Base-by-base conservation (phyloP, 2,888 invertebrate species). In the Calameuta pallipes region DNA sequence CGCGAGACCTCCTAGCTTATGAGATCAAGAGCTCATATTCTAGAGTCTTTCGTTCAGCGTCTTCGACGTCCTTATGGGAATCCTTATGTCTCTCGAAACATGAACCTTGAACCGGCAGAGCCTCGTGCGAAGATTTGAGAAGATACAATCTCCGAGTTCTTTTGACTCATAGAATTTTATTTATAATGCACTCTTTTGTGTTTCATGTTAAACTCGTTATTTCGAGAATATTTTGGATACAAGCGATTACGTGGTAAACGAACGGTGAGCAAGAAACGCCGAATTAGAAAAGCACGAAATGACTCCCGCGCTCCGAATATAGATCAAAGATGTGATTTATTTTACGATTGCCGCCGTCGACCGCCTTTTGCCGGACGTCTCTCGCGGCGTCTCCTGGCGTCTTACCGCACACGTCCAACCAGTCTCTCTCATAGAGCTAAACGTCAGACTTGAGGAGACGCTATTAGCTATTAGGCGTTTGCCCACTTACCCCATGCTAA, bases 251-350 rank as follows among this genome's bases (percentile, higher is more conserved):
- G 56, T 56, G 56, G 56, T 56, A 56, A 56, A 56, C 23, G 56
- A 23, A 23, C 56, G 56, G 56, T 56, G 71, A 71, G 71, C 33
- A 71, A 34, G 71, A 31, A 71, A 31, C 31, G 31, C 34, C 13
- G 71, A 71, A 71, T 34, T 71, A 37, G 69, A 30, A 69, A 36
- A 35, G 76, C 41, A 76, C 68, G 41, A 77, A 56, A 74, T 78
- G 74, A 81, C 77, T 35, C 56, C 33, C 73, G 78, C 75, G 78
- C 75, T 81, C 85, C 84, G 84, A 89, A 90, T 90, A 89, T 90
- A 90, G 90, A 90, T 90, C 90, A 90, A 90, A 90, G 90, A 86
- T 87, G 85, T 86, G 87, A 89, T 88, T 87, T 87, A 86, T 85
- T 90, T 90, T 87, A 89, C 88, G 88, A 90, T 89, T 85, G 83